Evolutionary conservation across 1,140 invertebrate species (phyloP).

Genomic region (Leguminivora glycinivorella): DNA sequence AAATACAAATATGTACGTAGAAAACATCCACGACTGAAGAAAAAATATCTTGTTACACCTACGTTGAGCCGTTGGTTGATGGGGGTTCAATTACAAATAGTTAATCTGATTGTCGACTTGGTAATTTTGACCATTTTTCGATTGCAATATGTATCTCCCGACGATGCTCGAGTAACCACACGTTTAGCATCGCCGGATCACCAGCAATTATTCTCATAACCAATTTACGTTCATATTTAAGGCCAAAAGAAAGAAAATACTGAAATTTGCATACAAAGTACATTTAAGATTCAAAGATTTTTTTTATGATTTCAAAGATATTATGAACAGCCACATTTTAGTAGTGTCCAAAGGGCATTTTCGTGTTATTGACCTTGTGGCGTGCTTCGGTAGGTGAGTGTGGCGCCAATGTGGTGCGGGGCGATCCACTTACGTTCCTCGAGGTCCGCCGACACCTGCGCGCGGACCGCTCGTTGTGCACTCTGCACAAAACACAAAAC

Average conservation of each 20-base stretch:
- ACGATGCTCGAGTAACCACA: no score
- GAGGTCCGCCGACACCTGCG: constrained; percentile 88
- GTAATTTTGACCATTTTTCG: no score
- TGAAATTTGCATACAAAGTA: background rate
- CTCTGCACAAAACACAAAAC: constrained; percentile 57
- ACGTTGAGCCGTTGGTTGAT: no score
- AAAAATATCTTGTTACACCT: no score
- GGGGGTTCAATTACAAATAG: no score
- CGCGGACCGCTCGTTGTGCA: constrained; percentile 83
- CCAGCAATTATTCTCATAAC: background rate
- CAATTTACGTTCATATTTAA: background rate
- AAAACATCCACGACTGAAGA: no score
- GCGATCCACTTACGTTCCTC: constrained; percentile 87
- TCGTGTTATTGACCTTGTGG: constrained; percentile 75
- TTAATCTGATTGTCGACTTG: no score
- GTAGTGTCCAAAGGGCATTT: constrained; percentile 47
- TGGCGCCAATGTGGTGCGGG: constrained; percentile 77
- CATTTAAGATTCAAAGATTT: background rate
- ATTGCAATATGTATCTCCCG: no score
- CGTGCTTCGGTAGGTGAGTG: constrained; percentile 85
- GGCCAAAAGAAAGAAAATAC: background rate
- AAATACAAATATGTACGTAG: no score
- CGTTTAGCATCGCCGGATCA: no score
- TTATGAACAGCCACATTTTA: constrained; percentile 27
- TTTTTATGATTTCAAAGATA: background rate